Evolutionary conservation across 2,797 vertebrate species (phyloP).

Genomic region (Ptychobarbus kaznakovi): DNA sequence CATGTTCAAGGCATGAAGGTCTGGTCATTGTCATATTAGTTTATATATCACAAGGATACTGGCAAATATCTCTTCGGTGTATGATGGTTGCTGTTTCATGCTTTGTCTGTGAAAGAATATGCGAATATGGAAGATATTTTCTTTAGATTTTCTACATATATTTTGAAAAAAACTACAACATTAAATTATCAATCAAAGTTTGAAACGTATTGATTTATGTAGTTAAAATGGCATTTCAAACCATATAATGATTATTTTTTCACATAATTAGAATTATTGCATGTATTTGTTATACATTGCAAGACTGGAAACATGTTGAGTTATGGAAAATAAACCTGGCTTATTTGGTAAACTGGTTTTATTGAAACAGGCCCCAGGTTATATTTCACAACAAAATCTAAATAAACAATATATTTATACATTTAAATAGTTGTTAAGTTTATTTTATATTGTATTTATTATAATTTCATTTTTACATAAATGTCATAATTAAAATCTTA

Average conservation of each 20-base stretch:
- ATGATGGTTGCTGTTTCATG: background rate
- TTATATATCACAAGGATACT: background rate
- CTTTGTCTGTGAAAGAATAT: background rate
- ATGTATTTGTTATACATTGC: too few relatives aligned
- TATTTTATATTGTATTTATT: too few relatives aligned
- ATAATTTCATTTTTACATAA: too few relatives aligned
- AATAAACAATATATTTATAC: background rate
- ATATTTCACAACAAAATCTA: background rate
- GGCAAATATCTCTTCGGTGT: background rate
- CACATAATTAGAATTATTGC: too few relatives aligned
- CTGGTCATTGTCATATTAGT: background rate
- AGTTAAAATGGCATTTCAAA: background rate
- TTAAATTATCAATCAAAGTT: background rate
- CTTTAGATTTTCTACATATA: background rate
- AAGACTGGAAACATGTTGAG: too few relatives aligned
- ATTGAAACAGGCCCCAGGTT: too few relatives aligned
- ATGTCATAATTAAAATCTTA: too few relatives aligned
- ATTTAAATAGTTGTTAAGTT: too few relatives aligned
- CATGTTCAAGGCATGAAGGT: background rate
- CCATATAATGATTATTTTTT: too few relatives aligned
- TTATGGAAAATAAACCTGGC: too few relatives aligned
- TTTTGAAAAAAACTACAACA: background rate
- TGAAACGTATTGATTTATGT: background rate
- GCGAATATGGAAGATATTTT: background rate
- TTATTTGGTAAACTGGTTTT: too few relatives aligned